These are phyloP conservation scores for Charaxes varanes DNA, from an alignment of 1,140 invertebrate genomes.

Conservation along the genomic window DNA sequence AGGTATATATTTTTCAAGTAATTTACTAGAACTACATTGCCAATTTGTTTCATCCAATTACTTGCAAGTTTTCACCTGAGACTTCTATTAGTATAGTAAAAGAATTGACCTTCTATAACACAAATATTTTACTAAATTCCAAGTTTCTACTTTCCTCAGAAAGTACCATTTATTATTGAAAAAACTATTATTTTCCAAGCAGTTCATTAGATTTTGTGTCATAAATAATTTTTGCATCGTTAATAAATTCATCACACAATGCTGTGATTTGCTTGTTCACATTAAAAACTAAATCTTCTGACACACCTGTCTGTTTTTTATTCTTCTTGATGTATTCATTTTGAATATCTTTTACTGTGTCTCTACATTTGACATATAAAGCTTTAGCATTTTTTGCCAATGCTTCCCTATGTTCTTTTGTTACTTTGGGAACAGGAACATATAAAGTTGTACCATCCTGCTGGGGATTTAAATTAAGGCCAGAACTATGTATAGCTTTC, in stretches of 20 bases:
- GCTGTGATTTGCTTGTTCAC: conserved; percentile 80
- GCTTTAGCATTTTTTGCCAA: conserved; percentile 91
- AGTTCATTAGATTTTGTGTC: conserved; percentile 84
- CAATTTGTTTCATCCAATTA: no score
- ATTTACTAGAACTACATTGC: no score
- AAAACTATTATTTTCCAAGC: conserved; percentile 60
- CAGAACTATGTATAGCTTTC: conserved; percentile 83
- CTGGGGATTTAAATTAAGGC: conserved; percentile 95
- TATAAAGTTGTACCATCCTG: conserved; percentile 94
- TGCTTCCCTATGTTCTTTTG: conserved; percentile 91
- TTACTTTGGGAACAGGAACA: conserved; percentile 92
- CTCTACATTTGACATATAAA: conserved; percentile 86
- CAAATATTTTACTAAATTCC: no score
- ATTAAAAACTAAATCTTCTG: conserved; percentile 80
- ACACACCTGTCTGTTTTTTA: conserved; percentile 79
- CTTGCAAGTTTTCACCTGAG: no score
- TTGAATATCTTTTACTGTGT: conserved; percentile 85
- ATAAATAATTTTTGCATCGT: conserved; percentile 80
- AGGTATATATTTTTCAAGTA: no score
- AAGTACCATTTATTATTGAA: no score
- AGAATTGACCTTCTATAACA: no score
- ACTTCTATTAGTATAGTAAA: no score
- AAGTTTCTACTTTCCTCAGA: no score
- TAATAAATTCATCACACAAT: conserved; percentile 79
- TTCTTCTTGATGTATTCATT: conserved; percentile 82